Base-by-base conservation (phyloP, 37 sponge, comb jelly and placozoan genomes). In the Diacarnus erythraeanus region DNA sequence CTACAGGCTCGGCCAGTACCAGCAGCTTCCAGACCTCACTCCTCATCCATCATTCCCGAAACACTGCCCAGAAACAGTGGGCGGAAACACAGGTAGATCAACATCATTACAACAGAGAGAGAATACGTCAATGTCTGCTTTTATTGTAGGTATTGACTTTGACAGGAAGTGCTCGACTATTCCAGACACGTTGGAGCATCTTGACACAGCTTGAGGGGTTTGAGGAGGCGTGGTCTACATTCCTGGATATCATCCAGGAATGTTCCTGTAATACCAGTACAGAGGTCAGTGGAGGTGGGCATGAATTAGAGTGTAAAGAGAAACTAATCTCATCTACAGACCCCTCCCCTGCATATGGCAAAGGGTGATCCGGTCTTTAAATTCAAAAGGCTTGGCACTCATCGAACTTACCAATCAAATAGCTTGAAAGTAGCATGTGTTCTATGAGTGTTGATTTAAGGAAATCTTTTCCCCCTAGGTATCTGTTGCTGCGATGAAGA, bases 61-160 rank as follows among this genome's bases (percentile, higher is more conserved):
- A 98, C 88, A 94, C 99, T 5, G 97, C 84, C 37, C 87, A 88
- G 67, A 98, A 98, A 72, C 99, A 98, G 81, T 98, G 99, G 99
- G 99, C 96, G 38, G 96, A 98, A 83, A 96, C 99, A 21, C 92
- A 92, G 80, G 89, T 83, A 8, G 33, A 64, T 15, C 2, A 29
- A 71, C 41, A 37, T 43, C 12, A 10, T 9, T 68, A 68, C 21
- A 68, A 63, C 64, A 47, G 51, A 47, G 12, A 15, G 51, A 47
- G 6, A 12, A 47, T 47, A 12, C 12, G 10, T 47, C 51, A 47
- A 12, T 47, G 51, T 6, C 51, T 47, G 51, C 51, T 47, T 47
- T 47, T 15, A 47, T 12, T 29, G 38, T 38, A 66, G 75, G 82
- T 79, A 35, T 64, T 85, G 38, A 72, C 69, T 4, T 73, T 83